Evolutionary conservation across 2,113 vertebrate genomes (phyloP).

Genomic region (Alethe diademata): DNA sequence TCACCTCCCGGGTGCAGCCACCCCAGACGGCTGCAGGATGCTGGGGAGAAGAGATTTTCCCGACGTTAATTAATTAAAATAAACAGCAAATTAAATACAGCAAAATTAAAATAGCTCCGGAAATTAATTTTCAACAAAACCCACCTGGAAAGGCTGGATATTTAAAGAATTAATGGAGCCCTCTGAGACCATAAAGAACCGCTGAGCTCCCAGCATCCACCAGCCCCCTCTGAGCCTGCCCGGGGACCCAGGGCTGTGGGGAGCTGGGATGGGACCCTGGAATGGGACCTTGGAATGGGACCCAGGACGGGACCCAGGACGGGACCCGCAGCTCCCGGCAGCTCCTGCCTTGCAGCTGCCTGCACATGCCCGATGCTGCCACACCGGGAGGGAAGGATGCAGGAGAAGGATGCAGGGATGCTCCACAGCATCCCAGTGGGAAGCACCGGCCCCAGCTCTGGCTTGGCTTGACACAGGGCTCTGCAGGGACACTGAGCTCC

Average conservation of each 20-base stretch:
- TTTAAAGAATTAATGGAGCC: slow-evolving; percentile 71
- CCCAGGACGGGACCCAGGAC: neutral
- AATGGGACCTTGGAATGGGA: neutral
- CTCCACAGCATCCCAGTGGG: neutral
- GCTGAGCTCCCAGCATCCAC: slow-evolving; percentile 1
- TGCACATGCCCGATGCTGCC: neutral
- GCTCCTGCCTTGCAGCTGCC: neutral
- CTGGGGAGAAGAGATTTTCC: slow-evolving; percentile 71
- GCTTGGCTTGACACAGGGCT: neutral
- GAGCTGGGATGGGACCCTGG: neutral
- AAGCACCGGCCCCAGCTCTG: neutral
- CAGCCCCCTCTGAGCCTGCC: neutral
- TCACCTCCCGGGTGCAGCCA: slow-evolving; percentile 30
- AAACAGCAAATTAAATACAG: slow-evolving; percentile 85
- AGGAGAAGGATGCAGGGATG: neutral
- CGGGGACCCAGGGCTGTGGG: neutral
- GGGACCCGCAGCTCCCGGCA: neutral
- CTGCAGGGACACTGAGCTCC: neutral
- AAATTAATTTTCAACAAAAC: slow-evolving; percentile 80
- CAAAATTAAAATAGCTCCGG: slow-evolving; percentile 84
- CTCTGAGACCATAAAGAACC: slow-evolving; percentile 49
- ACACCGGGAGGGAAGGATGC: neutral
- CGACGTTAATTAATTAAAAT: slow-evolving; percentile 82
- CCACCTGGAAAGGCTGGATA: slow-evolving; percentile 79
- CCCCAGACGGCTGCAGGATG: slow-evolving; percentile 66